phyloP scores from a whole-genome alignment of 2,888 invertebrate genomes.

The Sussaba pulchella region DNA sequence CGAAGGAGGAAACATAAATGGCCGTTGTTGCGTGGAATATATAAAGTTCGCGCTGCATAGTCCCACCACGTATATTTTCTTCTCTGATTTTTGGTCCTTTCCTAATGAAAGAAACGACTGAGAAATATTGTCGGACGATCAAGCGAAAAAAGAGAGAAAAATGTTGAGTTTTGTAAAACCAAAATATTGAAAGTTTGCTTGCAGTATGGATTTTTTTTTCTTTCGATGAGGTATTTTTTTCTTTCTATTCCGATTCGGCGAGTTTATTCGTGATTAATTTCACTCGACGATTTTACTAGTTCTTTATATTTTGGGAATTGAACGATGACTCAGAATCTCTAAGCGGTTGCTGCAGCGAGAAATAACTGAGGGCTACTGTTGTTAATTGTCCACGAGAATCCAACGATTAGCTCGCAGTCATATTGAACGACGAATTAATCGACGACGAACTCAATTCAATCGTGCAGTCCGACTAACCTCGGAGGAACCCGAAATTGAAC shows the following conservation, averaged over 20 bases:
- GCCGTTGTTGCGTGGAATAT: neutral
- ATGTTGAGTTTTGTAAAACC: neutral
- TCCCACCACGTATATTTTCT: neutral
- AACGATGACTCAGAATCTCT: constrained; percentile 51
- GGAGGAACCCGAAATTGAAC: neutral
- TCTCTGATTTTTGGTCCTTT: neutral
- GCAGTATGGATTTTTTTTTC: too few species aligned
- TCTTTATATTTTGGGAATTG: constrained; percentile 48
- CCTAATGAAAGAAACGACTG: neutral
- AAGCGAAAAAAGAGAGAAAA: too few species aligned
- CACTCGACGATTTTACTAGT: constrained; percentile 19
- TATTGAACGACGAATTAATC: too few species aligned
- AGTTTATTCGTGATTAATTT: constrained; percentile 35
- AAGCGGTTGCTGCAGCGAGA: neutral
- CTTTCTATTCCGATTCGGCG: neutral
- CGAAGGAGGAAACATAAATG: constrained; percentile 6
- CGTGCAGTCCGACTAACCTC: constrained; percentile 23
- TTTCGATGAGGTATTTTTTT: neutral
- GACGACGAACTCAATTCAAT: constrained; percentile 38
- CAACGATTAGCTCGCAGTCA: too few species aligned
- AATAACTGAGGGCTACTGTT: too few species aligned
- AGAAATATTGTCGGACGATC: too few species aligned
- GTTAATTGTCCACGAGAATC: too few species aligned
- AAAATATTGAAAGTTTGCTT: neutral
- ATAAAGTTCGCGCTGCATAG: neutral